Conservation (phyloP, 2,113 vertebrate genomes). For the Melozone crissalis region DNA sequence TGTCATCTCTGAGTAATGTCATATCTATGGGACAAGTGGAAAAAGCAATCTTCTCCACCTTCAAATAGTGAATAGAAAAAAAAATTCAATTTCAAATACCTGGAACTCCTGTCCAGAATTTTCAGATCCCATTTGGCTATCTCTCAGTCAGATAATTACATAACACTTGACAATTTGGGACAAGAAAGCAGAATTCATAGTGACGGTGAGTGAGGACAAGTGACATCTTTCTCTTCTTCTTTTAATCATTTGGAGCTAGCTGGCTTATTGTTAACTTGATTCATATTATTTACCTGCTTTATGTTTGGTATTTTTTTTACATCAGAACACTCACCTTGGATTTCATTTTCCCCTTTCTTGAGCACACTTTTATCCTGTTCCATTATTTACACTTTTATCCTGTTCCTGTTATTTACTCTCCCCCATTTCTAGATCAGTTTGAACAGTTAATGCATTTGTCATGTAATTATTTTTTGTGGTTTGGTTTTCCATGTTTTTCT, state of each 20-base stretch:
- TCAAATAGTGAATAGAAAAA: neutral
- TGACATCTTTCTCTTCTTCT: neutral
- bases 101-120: neutral
- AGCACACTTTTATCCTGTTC: neutral
- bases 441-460: neutral
- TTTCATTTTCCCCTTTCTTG: neutral
- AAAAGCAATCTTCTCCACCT: neutral
- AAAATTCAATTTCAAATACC: neutral
- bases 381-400: neutral
- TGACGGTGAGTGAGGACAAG: neutral
- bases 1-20: neutral
- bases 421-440: neutral
- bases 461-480: neutral
- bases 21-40: rapidly evolving
- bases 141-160: neutral
- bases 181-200: neutral
- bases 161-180: neutral
- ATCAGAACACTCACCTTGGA: neutral
- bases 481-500: neutral
- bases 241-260: neutral
- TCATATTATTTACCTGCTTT: neutral
- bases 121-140: neutral
- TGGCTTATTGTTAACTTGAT: neutral
- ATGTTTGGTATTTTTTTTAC: neutral
- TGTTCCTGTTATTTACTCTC: neutral